Evolutionary conservation across 2,888 invertebrate species (phyloP).

Genomic region (Cabera pusaria): DNA sequence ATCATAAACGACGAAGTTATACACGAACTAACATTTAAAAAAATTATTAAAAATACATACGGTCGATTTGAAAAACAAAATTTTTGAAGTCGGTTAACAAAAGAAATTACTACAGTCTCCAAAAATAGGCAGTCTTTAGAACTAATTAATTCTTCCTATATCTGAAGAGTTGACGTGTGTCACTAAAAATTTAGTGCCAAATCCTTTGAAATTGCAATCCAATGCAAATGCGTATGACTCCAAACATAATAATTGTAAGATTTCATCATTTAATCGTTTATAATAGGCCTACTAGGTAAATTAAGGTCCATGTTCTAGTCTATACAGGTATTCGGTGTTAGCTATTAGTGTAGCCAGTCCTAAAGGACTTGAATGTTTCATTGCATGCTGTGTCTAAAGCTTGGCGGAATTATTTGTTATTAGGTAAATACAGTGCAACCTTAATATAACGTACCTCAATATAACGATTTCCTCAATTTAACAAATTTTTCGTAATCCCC

Average conservation of each 20-base stretch:
- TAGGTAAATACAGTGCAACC: slow-evolving; percentile 7
- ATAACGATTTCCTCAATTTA: too few relatives aligned
- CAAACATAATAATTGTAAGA: slow-evolving; percentile 23
- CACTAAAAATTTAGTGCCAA: slow-evolving; percentile 23
- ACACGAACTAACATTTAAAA: too few relatives aligned
- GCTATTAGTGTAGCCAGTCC: slow-evolving; percentile 62
- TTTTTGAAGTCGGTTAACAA: too few relatives aligned
- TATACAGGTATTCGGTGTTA: slow-evolving; percentile 74
- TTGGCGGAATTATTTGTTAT: slow-evolving; percentile 10
- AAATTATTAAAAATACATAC: too few relatives aligned
- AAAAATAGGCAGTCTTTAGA: slow-evolving; percentile 6
- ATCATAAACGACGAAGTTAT: too few relatives aligned
- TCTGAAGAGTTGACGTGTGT: slow-evolving; percentile 3
- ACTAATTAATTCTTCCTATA: slow-evolving; percentile 5
- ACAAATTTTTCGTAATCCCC: too few relatives aligned
- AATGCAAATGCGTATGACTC: slow-evolving; percentile 18
- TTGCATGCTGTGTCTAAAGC: slow-evolving; percentile 47
- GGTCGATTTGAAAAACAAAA: too few relatives aligned
- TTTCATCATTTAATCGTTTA: slow-evolving; percentile 34
- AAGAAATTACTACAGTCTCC: too few relatives aligned
- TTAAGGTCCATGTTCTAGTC: slow-evolving; percentile 55
- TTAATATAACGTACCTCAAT: too few relatives aligned
- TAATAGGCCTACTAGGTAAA: slow-evolving; percentile 65
- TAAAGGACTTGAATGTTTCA: slow-evolving; percentile 44
- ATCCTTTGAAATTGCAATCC: slow-evolving; percentile 15